Percentiles rank a stretch among this genome's conserved stretches.
Conservation (phyloP, 2,888 invertebrate genomes). For the Oxystoma pomonae region DNA sequence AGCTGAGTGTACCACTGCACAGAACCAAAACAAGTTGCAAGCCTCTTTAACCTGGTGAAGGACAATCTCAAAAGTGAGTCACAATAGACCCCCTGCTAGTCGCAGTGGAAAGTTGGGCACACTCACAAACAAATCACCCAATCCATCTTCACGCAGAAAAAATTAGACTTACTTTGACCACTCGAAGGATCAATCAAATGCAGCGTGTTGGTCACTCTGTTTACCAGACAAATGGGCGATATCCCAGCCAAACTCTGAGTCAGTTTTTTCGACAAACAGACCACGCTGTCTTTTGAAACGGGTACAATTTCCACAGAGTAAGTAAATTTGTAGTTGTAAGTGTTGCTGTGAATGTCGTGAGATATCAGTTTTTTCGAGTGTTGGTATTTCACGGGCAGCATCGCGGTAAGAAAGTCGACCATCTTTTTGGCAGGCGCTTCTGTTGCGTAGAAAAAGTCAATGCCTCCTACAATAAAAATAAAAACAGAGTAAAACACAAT, state of each 20-base stretch:
- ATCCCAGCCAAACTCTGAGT: conserved; percentile 86
- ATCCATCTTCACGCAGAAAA: too few species aligned
- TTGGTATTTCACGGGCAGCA: conserved; percentile 83
- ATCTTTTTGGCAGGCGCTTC: conserved; percentile 91
- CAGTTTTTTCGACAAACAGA: conserved; percentile 83
- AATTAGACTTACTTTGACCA: conserved; percentile 73
- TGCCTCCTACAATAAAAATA: conserved; percentile 52
- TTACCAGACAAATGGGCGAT: conserved; percentile 81
- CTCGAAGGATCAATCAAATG: conserved; percentile 90
- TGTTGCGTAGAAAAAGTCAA: conserved; percentile 91
- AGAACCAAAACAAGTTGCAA: too few species aligned
- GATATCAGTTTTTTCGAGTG: conserved; percentile 94
- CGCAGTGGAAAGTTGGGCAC: too few species aligned
- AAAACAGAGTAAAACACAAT: too few species aligned
- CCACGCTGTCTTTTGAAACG: conserved; percentile 88
- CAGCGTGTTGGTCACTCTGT: conserved; percentile 83
- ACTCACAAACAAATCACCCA: too few species aligned
- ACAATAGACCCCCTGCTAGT: too few species aligned
- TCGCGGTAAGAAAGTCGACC: conserved; percentile 86
- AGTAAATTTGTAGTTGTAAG: conserved; percentile 94
- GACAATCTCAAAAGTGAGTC: too few species aligned
- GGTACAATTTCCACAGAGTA: conserved; percentile 95
- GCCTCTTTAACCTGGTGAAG: too few species aligned
- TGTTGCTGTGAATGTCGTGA: conserved; percentile 95
- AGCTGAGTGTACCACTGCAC: too few species aligned